Conservation (phyloP, 2,888 invertebrate species). For the Alloplasta piceator region DNA sequence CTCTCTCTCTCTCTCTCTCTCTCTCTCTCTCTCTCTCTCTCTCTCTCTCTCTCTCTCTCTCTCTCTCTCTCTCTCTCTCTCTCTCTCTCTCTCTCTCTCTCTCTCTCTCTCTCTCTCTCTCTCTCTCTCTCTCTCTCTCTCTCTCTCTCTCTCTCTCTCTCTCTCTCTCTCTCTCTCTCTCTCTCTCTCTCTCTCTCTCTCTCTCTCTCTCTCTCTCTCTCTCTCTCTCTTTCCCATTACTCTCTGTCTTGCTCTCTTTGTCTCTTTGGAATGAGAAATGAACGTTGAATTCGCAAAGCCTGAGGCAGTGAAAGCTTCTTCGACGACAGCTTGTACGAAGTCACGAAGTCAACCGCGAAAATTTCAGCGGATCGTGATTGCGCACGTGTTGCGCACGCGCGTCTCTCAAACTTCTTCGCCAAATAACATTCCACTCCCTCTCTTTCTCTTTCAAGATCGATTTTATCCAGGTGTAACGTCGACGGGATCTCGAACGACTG, state of each 20-base stretch:
- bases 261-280: not conserved
- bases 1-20: not conserved
- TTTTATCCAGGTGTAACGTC: constrained; percentile 56
- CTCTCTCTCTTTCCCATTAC: too few relatives aligned
- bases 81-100: too few relatives aligned
- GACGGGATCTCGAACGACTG: constrained; percentile 28
- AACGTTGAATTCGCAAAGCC: constrained; percentile 49
- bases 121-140: too few relatives aligned
- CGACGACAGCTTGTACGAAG: constrained; percentile 43
- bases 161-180: not conserved
- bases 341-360: constrained; percentile 63
- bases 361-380: constrained; percentile 71
- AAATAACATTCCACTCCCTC: not conserved
- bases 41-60: too few relatives aligned
- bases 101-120: not conserved
- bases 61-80: not conserved
- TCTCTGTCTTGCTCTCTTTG: not conserved
- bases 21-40: not conserved
- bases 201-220: not conserved
- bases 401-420: constrained; percentile 22
- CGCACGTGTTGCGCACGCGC: constrained; percentile 70
- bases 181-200: not conserved
- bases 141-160: not conserved
- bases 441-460: constrained; percentile 33
- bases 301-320: constrained; percentile 70